phyloP scores from a whole-genome alignment of 2,797 vertebrate species.

The Thamnophis elegans region DNA sequence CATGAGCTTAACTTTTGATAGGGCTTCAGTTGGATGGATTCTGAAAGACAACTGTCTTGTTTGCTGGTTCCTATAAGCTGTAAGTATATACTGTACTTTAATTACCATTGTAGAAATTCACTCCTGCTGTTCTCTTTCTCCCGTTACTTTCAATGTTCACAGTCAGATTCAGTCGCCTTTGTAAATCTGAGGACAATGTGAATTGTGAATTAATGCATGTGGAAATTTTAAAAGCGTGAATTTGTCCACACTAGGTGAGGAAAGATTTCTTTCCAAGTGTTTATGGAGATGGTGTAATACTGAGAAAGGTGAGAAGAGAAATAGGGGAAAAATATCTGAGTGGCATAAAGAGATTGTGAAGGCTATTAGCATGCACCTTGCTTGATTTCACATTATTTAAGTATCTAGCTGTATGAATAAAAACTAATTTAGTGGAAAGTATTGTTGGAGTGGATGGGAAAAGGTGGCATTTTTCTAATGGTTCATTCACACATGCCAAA shows the following conservation, averaged over 20 bases:
- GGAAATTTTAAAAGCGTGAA: not conserved
- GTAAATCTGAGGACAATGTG: not conserved
- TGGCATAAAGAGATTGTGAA: not conserved
- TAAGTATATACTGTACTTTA: not conserved
- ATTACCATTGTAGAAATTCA: not conserved
- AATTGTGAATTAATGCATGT: not conserved
- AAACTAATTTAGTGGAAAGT: not conserved
- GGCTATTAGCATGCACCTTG: not conserved
- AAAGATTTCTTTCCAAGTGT: not conserved
- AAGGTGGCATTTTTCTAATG: not conserved
- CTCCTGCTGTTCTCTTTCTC: not conserved
- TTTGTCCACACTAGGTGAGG: not conserved
- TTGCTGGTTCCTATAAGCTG: not conserved
- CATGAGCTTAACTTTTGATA: not conserved
- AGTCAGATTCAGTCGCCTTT: not conserved
- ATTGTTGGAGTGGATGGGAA: not conserved
- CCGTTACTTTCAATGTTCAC: not conserved
- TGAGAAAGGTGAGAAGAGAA: not conserved
- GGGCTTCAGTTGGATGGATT: not conserved
- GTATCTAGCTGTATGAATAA: not conserved
- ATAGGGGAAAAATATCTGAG: not conserved
- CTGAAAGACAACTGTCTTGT: not conserved
- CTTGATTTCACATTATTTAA: not conserved
- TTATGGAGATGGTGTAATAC: not conserved
- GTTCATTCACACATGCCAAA: not conserved